These are phyloP conservation scores for Strigops habroptila DNA, from an alignment of 2,113 vertebrate species.

Conservation along the genomic window DNA sequence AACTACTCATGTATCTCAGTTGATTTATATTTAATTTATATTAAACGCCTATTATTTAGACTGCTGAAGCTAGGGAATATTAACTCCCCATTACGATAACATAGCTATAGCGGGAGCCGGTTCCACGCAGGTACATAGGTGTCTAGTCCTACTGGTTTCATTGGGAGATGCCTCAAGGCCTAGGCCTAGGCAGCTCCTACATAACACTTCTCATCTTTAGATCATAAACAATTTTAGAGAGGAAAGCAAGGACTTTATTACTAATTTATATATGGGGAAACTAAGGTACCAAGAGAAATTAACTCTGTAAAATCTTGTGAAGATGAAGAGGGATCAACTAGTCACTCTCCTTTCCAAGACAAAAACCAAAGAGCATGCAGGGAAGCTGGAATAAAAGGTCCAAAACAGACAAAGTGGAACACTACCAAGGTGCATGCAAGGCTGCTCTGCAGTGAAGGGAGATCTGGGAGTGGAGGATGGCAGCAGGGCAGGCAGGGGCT, in stretches of 20 bases:
- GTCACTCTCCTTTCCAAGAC: background rate
- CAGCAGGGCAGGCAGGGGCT: background rate
- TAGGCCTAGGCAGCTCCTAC: background rate
- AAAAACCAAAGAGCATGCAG: background rate
- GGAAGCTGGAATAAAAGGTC: background rate
- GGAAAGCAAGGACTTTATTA: background rate
- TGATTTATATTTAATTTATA: constrained; percentile 23
- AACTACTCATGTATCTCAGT: constrained; percentile 8
- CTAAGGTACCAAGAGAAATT: background rate
- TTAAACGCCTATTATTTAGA: constrained; percentile 29
- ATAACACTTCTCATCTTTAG: background rate
- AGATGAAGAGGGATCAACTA: background rate
- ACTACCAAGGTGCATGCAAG: background rate
- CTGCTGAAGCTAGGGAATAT: background rate
- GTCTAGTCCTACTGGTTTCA: background rate
- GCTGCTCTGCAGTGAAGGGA: background rate
- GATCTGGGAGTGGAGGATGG: background rate
- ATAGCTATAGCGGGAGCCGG: background rate
- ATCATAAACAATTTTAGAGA: background rate
- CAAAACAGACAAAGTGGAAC: accelerated
- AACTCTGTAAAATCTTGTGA: background rate
- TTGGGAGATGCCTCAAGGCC: background rate
- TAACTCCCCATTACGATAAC: background rate
- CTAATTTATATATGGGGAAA: background rate
- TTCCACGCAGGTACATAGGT: background rate